phyloP scores from a whole-genome alignment of 2,888 invertebrate species.

The Plagodis pulveraria region DNA sequence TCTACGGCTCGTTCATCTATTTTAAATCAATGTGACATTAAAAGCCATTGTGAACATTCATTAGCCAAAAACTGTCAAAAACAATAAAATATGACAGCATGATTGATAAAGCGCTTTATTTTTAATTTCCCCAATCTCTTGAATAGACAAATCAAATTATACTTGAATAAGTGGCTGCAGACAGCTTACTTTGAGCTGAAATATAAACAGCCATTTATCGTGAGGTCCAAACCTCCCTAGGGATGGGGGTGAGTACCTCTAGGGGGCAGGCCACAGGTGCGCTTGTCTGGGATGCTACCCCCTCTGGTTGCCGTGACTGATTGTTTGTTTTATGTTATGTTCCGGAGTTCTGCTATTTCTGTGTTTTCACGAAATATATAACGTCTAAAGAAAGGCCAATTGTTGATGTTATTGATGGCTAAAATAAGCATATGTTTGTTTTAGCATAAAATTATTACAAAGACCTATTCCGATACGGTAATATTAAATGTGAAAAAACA shows the following conservation, averaged over 20 bases:
- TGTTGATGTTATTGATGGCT: too few relatives aligned
- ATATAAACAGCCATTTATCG: slow-evolving; percentile 79
- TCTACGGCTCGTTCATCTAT: too few relatives aligned
- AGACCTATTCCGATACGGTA: too few relatives aligned
- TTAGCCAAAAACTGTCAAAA: background rate
- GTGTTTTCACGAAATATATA: slow-evolving; percentile 2
- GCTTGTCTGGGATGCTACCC: slow-evolving; percentile 39
- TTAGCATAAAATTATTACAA: too few relatives aligned
- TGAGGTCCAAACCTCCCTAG: slow-evolving; percentile 49
- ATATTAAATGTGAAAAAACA: too few relatives aligned
- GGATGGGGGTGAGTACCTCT: slow-evolving; percentile 29
- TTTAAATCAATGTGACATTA: too few relatives aligned
- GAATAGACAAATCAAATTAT: slow-evolving; percentile 55
- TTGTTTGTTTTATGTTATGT: slow-evolving; percentile 64
- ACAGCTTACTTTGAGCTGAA: slow-evolving; percentile 61
- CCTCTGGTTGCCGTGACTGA: slow-evolving; percentile 61
- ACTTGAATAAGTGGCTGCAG: slow-evolving; percentile 68
- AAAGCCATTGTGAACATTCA: too few relatives aligned
- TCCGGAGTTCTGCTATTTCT: slow-evolving; percentile 46
- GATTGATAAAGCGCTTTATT: slow-evolving; percentile 8
- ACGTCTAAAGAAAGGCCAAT: too few relatives aligned
- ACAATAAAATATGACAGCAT: slow-evolving; percentile 7
- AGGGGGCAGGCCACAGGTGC: slow-evolving; percentile 63
- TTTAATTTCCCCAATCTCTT: slow-evolving; percentile 10
- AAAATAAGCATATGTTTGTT: too few relatives aligned